Conservation (phyloP, 2,797 vertebrate genomes). For the Anguilla pacifica region DNA sequence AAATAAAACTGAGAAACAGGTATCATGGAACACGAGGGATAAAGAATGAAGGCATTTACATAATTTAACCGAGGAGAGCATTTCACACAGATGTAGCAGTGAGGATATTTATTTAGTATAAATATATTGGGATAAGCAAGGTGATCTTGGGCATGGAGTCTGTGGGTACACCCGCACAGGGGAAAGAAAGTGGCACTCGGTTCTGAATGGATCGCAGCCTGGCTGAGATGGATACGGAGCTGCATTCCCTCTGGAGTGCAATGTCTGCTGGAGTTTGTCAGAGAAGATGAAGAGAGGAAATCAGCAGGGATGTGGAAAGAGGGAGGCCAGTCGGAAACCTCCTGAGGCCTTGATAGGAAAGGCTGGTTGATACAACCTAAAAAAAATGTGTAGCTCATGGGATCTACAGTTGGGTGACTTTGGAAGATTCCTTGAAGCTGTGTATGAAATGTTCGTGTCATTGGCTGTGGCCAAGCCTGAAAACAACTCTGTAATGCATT, state of each 20-base stretch:
- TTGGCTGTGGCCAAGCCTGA: conserved; percentile 2
- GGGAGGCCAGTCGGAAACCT: not conserved
- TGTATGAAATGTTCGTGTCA: conserved; percentile 18
- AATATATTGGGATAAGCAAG: not conserved
- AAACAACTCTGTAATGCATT: conserved; percentile 1
- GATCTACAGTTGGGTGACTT: conserved; percentile 16
- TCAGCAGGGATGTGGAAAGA: not conserved
- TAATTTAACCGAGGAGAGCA: not conserved
- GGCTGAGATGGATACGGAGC: not conserved
- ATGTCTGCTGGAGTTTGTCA: not conserved
- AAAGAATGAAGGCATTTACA: not conserved
- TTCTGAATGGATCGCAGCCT: not conserved
- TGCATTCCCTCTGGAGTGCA: not conserved
- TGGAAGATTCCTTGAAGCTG: conserved; percentile 18
- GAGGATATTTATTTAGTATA: not conserved
- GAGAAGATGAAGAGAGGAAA: not conserved
- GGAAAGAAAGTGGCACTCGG: not conserved
- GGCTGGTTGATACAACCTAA: not conserved
- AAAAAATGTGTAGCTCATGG: conserved; percentile 6
- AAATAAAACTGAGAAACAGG: not conserved
- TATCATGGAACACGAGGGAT: not conserved
- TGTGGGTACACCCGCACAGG: not conserved
- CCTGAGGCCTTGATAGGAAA: not conserved
- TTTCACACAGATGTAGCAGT: not conserved
- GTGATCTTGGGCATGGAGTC: not conserved